These are phyloP conservation scores for Phoxinus dragarum DNA, from an alignment of 2,797 vertebrate genomes.

Conservation along the genomic window DNA sequence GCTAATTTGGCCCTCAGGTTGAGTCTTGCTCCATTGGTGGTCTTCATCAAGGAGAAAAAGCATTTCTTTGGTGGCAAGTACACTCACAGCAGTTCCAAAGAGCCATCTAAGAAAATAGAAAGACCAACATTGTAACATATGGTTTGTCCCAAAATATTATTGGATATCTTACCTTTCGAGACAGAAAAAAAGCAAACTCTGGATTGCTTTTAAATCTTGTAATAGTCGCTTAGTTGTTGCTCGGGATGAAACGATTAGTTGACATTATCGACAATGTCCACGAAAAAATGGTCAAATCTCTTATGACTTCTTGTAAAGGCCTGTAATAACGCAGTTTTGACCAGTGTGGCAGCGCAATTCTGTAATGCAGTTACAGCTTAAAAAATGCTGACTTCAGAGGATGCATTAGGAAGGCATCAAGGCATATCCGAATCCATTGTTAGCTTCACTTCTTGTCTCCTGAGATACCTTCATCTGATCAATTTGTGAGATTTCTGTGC, in stretches of 20 bases:
- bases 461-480: not conserved
- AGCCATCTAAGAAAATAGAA: slow-evolving; percentile 70
- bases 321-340: not conserved
- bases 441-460: too few species aligned
- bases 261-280: too few species aligned
- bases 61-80: slow-evolving; percentile 86
- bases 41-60: slow-evolving; percentile 90
- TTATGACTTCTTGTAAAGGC: not conserved
- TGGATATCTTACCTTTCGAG: too few species aligned
- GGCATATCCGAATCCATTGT: not conserved
- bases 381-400: not conserved
- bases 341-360: not conserved
- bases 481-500: not conserved
- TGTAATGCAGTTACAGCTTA: not conserved
- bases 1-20: slow-evolving; percentile 48
- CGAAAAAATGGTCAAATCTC: fast-evolving
- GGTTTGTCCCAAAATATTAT: not conserved
- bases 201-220: not conserved
- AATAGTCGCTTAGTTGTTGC: not conserved
- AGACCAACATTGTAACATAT: not conserved
- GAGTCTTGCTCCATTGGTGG: slow-evolving; percentile 80
- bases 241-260: not conserved
- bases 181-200: not conserved
- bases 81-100: slow-evolving; percentile 82
- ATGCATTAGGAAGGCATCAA: not conserved